phyloP scores from a whole-genome alignment of 2,797 vertebrate genomes.

The Phalanger gymnotis region DNA sequence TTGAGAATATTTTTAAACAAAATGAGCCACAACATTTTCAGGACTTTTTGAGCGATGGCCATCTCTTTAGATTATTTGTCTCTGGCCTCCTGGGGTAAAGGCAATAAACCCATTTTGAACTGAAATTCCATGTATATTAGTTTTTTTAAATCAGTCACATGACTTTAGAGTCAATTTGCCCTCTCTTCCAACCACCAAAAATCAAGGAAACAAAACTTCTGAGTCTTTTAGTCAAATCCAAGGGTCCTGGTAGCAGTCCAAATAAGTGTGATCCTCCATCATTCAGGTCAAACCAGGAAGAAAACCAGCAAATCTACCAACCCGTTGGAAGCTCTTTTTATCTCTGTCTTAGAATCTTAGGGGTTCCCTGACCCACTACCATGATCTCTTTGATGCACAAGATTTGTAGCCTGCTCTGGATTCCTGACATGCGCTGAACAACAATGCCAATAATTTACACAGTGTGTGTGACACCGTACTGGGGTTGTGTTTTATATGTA shows the following conservation, averaged over 20 bases:
- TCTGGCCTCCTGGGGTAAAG: background rate
- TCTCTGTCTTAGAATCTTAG: background rate
- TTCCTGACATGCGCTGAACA: background rate
- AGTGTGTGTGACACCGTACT: background rate
- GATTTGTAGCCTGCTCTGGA: background rate
- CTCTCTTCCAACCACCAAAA: background rate
- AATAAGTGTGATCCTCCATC: background rate
- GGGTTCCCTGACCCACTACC: too few species aligned
- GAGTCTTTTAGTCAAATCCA: background rate
- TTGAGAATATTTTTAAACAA: background rate
- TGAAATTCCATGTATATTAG: background rate
- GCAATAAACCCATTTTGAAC: background rate
- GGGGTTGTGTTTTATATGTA: background rate
- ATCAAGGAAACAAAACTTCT: slow-evolving; percentile 37
- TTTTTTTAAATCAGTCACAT: background rate
- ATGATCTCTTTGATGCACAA: too few species aligned
- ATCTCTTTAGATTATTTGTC: background rate
- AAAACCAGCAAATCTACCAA: background rate
- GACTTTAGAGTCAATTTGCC: slow-evolving; percentile 21
- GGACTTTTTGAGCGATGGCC: background rate
- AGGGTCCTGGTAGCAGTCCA: background rate
- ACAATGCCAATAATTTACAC: background rate
- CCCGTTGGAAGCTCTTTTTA: background rate
- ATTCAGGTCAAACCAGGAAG: slow-evolving; percentile 21
- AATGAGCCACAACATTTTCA: background rate